Conservation (phyloP, 2,888 invertebrate genomes). For the Seira sanloemensis region DNA sequence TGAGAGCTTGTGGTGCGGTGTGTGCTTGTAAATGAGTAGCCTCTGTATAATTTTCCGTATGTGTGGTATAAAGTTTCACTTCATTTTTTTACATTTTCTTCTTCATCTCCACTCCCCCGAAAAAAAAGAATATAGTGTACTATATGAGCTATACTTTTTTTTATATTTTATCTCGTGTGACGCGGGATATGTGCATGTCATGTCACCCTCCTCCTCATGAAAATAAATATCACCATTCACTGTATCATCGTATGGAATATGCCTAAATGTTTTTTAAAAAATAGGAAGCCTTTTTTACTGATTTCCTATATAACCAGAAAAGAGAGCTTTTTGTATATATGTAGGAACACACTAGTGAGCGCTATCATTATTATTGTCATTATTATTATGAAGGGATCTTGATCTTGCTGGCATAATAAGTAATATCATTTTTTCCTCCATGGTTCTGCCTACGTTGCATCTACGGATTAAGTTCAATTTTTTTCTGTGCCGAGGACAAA, state of each 20-base stretch:
- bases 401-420: conserved; percentile 65
- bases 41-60: not conserved
- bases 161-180: not conserved
- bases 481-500: not conserved
- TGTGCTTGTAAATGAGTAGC: not conserved
- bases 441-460: conserved; percentile 17
- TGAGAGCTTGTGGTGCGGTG: conserved; percentile 22
- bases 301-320: too few relatives aligned
- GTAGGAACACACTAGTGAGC: conserved; percentile 16
- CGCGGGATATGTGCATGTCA: conserved; percentile 1
- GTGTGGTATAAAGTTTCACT: conserved; percentile 7
- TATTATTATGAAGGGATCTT: conserved; percentile 66
- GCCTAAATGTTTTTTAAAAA: conserved; percentile 3
- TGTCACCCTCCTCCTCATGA: not conserved
- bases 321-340: not conserved
- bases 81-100: not conserved
- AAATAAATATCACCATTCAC: conserved; percentile 3
- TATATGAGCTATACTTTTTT: not conserved
- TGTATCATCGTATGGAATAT: not conserved
- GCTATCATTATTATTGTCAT: conserved; percentile 41
- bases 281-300: conserved; percentile 12
- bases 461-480: conserved; percentile 19
- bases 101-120: not conserved
- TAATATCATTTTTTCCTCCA: conserved; percentile 58
- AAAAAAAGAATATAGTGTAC: conserved; percentile 10